Evolutionary conservation across 35 echinoderm and acorn worm genomes (phyloP).

Genomic region (Amphiura filiformis): DNA sequence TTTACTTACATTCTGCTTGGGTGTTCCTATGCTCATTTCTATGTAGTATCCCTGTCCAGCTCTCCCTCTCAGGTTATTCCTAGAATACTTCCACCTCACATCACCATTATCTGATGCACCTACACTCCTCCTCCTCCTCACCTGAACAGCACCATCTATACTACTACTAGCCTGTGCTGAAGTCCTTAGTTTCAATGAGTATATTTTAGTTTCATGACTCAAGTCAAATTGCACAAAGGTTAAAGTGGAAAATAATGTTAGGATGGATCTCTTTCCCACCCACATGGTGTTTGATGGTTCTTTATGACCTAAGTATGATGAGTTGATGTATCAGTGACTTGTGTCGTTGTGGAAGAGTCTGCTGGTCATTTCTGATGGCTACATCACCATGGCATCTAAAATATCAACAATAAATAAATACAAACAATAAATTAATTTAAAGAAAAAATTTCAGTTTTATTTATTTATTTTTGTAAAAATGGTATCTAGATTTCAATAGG

Average conservation of each 20-base stretch:
- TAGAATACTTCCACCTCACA: neutral
- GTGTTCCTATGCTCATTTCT: constrained; percentile 73
- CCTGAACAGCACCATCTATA: neutral
- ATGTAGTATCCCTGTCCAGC: constrained; percentile 79
- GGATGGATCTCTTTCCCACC: too few species aligned
- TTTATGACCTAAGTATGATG: too few species aligned
- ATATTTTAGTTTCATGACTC: neutral
- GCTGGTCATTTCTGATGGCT: too few species aligned
- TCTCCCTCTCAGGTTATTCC: constrained; percentile 72
- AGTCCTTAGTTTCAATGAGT: neutral
- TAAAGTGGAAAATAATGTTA: neutral
- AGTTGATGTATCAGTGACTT: too few species aligned
- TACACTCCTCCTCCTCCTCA: neutral
- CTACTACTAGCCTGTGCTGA: neutral
- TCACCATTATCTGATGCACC: neutral
- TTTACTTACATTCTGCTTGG: constrained; percentile 52
- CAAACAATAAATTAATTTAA: too few species aligned
- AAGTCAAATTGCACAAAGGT: neutral
- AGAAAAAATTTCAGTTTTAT: too few species aligned
- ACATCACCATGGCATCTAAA: too few species aligned
- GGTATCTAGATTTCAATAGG: too few species aligned
- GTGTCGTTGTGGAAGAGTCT: too few species aligned
- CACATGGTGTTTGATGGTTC: too few species aligned
- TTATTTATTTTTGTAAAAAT: too few species aligned
- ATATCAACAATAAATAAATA: too few species aligned